Evolutionary conservation across 1,140 invertebrate species (phyloP), one percentile per base, ranked within the genome.

Genomic region (Drosophila rhopaloa): DNA sequence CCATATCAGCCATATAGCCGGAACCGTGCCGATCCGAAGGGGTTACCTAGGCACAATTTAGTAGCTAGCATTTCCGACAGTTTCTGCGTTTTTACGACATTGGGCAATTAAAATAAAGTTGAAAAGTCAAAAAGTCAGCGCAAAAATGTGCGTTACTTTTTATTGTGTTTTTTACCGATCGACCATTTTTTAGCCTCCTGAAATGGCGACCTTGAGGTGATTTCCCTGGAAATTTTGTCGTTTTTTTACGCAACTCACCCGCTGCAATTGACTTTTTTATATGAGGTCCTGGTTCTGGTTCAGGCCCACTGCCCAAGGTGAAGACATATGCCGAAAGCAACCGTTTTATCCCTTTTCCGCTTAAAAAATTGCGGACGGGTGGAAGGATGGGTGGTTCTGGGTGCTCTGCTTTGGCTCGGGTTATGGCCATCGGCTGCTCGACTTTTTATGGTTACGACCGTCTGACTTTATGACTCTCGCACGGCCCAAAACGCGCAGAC

Each of bases 71-170:
- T 67, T 88, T 83, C 82, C 75, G 84, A 77, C 71, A 58, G 35
- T 50, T 62, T 84, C 68, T 61, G 9, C 37, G 2, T 74, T 80
- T 86, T 88, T 88, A 88, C 85, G 83, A 70, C 66, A 16, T 48
- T 37, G 67, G 48, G 67, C 55, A 82, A 86, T 86, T 88, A 81
- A 86, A 70, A 10, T 24, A 61, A 79, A 86, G 77, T 81, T 84
- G 84, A 89, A 89, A 89, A 89, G 84, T 89, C 84, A 89, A 89
- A 81, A 89, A 89, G 84, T 89, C 84, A 89, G 51, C 65, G 44
- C 77, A 75, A 19, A 68, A 62, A 50, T 55, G 19, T 56, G 50
- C 44, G 57, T 61, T 62, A 62, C 41, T 70, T 80, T 76, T 83
- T 79, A 66, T 55, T 54, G 38, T 32, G 40, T 81, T 81, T 84